Conservation (phyloP, 2,113 vertebrate genomes). For the Kryptolebias marmoratus region DNA sequence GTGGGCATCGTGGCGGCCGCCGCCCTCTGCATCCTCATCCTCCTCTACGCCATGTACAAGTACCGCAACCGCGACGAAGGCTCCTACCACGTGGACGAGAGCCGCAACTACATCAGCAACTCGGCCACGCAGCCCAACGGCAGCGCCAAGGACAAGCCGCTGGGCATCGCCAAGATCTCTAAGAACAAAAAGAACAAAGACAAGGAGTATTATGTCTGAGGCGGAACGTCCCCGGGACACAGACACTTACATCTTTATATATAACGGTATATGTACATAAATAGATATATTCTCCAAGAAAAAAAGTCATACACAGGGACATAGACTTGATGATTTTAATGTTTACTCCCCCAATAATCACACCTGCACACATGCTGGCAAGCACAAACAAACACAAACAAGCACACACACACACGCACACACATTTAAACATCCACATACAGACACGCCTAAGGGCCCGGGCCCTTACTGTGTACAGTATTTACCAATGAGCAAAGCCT, state of each 20-base stretch:
- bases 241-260: conserved; percentile 74
- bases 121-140: conserved; percentile 97
- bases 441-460: conserved; percentile 58
- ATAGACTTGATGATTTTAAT: conserved; percentile 72
- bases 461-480: conserved; percentile 77
- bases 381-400: conserved; percentile 59
- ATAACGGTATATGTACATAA: conserved; percentile 79
- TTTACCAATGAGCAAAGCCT: conserved; percentile 71
- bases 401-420: conserved; percentile 34
- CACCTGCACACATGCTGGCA: conserved; percentile 62
- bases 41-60: conserved; percentile 99
- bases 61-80: conserved; percentile 99
- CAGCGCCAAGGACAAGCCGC: conserved; percentile 97
- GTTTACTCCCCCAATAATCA: conserved; percentile 67
- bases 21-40: conserved; percentile 97
- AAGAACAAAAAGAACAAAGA: conserved; percentile 99
- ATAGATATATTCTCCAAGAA: conserved; percentile 76
- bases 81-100: conserved; percentile 99
- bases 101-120: conserved; percentile 99
- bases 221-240: conserved; percentile 28
- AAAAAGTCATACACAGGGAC: conserved; percentile 58
- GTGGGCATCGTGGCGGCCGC: conserved; percentile 97
- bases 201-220: conserved; percentile 99
- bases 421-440: conserved; percentile 33
- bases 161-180: conserved; percentile 96